Evolutionary conservation across 2,113 vertebrate species (phyloP).

Genomic region (Tupaia tana): DNA sequence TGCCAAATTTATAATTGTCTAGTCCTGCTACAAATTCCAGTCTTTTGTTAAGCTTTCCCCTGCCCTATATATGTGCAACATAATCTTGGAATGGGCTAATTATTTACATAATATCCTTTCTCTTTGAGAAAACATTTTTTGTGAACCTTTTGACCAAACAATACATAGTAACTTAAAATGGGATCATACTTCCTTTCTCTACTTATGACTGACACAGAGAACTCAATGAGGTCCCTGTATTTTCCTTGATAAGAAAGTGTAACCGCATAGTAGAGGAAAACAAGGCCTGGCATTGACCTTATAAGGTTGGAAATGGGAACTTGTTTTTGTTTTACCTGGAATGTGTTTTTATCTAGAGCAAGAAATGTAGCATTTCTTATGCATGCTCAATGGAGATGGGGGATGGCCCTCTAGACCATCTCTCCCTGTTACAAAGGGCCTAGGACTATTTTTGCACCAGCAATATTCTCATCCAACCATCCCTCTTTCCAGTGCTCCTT

Average conservation of each 20-base stretch:
- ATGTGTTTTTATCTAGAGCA: background rate
- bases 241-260: conserved; percentile 57
- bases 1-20: background rate
- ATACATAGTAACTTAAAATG: conserved; percentile 38
- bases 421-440: background rate
- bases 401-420: background rate
- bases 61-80: background rate
- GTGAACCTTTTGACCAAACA: conserved; percentile 35
- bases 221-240: conserved; percentile 2
- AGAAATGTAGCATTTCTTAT: background rate
- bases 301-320: conserved; percentile 14
- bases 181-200: conserved; percentile 51
- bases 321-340: conserved; percentile 34
- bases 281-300: background rate
- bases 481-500: background rate
- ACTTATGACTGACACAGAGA: conserved; percentile 22
- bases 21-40: background rate
- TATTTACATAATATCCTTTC: conserved; percentile 69
- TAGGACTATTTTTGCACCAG: background rate
- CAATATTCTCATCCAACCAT: background rate
- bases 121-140: conserved; percentile 44
- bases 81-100: conserved; percentile 43
- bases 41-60: background rate
- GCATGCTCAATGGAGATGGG: background rate
- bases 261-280: background rate